These are phyloP conservation scores for Ficedula albicollis DNA, from an alignment of 2,797 vertebrate genomes.

Conservation along the genomic window DNA sequence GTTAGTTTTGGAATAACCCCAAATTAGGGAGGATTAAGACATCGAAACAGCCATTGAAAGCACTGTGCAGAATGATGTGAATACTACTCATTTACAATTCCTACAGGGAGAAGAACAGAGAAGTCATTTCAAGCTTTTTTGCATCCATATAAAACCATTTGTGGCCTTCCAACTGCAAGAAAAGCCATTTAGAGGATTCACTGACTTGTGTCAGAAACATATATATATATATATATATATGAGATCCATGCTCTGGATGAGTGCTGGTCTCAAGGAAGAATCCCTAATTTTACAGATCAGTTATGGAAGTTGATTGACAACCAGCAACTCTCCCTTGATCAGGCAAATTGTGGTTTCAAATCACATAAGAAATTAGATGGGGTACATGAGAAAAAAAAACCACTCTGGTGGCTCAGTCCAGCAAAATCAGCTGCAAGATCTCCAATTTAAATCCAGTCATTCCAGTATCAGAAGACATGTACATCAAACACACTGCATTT, in stretches of 20 bases:
- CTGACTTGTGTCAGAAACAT: constrained; percentile 35
- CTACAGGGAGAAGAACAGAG: constrained; percentile 46
- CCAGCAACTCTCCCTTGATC: not conserved
- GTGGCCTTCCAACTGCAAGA: constrained; percentile 55
- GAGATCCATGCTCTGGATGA: not conserved
- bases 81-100: constrained; percentile 41
- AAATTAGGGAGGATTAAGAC: not conserved
- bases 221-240: not conserved
- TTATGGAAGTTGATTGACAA: not conserved
- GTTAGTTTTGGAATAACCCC: not conserved
- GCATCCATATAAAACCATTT: constrained; percentile 40
- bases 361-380: not conserved
- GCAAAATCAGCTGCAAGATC: constrained; percentile 38
- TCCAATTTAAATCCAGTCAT: constrained; percentile 6
- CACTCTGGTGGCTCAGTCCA: not conserved
- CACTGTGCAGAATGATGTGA: not conserved
- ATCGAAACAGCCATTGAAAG: not conserved
- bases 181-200: constrained; percentile 66
- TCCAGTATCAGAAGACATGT: not conserved
- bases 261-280: not conserved
- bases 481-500: not conserved
- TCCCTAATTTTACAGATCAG: not conserved
- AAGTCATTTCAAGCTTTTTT: constrained; percentile 57
- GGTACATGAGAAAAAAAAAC: fast-evolving
- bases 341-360: not conserved